Base-by-base conservation (phyloP, 2,113 vertebrate species). In the Morphnarchus princeps region DNA sequence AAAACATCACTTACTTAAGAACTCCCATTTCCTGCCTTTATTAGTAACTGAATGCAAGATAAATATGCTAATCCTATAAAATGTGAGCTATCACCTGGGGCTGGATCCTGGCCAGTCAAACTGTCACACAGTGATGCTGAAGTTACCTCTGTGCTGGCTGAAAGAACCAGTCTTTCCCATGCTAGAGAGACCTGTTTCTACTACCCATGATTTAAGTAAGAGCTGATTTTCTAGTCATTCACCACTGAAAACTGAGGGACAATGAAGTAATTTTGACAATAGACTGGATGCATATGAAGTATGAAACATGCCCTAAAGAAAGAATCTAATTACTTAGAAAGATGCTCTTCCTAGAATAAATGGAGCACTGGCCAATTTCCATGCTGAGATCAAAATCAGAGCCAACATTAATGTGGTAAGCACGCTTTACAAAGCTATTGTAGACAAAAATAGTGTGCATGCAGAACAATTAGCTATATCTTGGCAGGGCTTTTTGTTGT, bases 81-180 rank as follows among this genome's bases (percentile, higher is more conserved):
- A 74, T 5, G 3, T n/a, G 26, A 89, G 22, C 70, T 45, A 14
- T 63, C 29, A 26, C 12, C 13, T 62, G 14, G 13, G 52, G 24
- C 22, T 71, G 70, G 32, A 65, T 78, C 31, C 70, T 77, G 32
- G n/a, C 36, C 72, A 58, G n/a, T 5, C 34, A 55, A 84, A 31
- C 13, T 11, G 3, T 31, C 3, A 4, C 19, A 13, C 9, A 50
- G 17, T 31, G 32, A 71, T 63, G 40, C 16, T 67, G 29, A 87
- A 55, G n/a, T 31, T 58, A 54, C 32, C 0, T 0, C 13, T 74
- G 1, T 15, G 16, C n/a, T 69, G 66, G 9, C 18, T 26, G 36
- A 73, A 83, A 70, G n/a, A 26, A 82, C 26, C 6, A 71, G 22
- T n/a, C 16, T 50, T 87, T 32, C 43, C 16, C 38, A 36, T 29